Percentiles rank a stretch among this genome's conserved stretches.
These are phyloP conservation scores for Aulostomus chinensis DNA, from an alignment of 2,797 vertebrate genomes.

Conservation along the genomic window DNA sequence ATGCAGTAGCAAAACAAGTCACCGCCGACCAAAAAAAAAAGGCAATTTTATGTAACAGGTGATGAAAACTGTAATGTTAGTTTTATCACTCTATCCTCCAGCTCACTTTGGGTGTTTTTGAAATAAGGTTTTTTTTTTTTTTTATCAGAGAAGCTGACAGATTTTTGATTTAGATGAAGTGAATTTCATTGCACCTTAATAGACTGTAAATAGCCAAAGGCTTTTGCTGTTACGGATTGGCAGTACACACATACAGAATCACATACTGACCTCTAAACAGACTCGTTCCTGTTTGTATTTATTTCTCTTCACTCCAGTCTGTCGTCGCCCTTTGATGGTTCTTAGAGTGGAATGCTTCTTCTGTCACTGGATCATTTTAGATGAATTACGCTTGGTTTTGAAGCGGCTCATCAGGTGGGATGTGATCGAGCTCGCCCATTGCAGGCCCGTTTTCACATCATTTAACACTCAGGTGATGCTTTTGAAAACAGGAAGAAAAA, in stretches of 20 bases:
- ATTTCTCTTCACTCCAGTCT: slow-evolving; percentile 10
- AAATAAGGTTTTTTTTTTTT: slow-evolving; percentile 36
- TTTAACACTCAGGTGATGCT: slow-evolving; percentile 6
- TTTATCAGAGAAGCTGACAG: slow-evolving; percentile 50
- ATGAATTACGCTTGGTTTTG: slow-evolving; percentile 33
- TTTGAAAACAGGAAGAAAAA: slow-evolving; percentile 1
- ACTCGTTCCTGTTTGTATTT: slow-evolving; percentile 18
- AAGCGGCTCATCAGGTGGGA: slow-evolving; percentile 25
- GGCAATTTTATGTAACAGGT: neutral
- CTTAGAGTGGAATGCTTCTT: no score
- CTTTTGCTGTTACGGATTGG: slow-evolving; percentile 15
- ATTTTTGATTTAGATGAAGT: slow-evolving; percentile 74
- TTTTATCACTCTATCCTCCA: slow-evolving; percentile 50
- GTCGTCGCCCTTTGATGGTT: neutral
- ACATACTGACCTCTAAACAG: slow-evolving; percentile 53
- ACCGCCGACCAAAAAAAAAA: no score
- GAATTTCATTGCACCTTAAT: slow-evolving; percentile 58
- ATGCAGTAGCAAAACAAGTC: no score
- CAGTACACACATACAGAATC: slow-evolving; percentile 3
- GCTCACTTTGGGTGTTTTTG: slow-evolving; percentile 34
- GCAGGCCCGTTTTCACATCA: slow-evolving; percentile 11
- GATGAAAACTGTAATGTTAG: slow-evolving; percentile 46
- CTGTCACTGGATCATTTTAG: slow-evolving; percentile 23
- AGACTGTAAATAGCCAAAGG: slow-evolving; percentile 62
- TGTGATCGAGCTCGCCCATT: slow-evolving; percentile 11